Conservation (phyloP, 2,888 invertebrate genomes). For the Plebejus melissa region DNA sequence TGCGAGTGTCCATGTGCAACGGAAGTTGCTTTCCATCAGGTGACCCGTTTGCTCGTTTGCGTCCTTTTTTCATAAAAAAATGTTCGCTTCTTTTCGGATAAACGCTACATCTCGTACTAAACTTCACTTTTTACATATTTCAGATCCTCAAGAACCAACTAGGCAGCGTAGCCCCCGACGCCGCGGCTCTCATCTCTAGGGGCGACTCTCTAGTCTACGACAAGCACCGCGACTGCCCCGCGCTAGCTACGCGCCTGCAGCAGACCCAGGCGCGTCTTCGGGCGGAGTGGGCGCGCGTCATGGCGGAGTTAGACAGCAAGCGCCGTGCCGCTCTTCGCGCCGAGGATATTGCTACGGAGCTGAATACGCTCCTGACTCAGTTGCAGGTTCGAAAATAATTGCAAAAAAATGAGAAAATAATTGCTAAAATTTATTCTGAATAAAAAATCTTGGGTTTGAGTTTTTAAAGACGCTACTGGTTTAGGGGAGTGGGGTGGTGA, state of each 20-base stretch:
- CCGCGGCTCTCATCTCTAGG: constrained; percentile 86
- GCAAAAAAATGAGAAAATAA: no score
- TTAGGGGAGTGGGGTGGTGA: no score
- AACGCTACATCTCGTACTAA: no score
- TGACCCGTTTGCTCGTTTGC: no score
- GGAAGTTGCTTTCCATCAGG: no score
- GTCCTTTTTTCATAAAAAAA: no score
- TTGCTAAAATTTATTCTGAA: no score
- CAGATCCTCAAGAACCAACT: constrained; percentile 82
- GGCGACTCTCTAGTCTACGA: constrained; percentile 87
- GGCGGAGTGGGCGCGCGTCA: constrained; percentile 81
- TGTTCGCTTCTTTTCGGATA: no score
- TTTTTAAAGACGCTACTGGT: no score
- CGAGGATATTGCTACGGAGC: constrained; percentile 76
- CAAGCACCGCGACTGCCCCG: constrained; percentile 78
- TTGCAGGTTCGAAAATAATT: constrained; percentile 35
- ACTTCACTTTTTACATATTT: not conserved
- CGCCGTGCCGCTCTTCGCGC: constrained; percentile 74
- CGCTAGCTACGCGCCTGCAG: constrained; percentile 78
- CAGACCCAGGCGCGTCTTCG: constrained; percentile 79
- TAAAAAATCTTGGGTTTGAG: no score
- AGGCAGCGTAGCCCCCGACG: constrained; percentile 84
- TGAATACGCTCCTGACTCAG: constrained; percentile 57
- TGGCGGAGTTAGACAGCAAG: constrained; percentile 80
- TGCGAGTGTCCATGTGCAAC: no score